Evolutionary conservation across 2,888 invertebrate genomes (phyloP).

Genomic region (Lasius platythorax): DNA sequence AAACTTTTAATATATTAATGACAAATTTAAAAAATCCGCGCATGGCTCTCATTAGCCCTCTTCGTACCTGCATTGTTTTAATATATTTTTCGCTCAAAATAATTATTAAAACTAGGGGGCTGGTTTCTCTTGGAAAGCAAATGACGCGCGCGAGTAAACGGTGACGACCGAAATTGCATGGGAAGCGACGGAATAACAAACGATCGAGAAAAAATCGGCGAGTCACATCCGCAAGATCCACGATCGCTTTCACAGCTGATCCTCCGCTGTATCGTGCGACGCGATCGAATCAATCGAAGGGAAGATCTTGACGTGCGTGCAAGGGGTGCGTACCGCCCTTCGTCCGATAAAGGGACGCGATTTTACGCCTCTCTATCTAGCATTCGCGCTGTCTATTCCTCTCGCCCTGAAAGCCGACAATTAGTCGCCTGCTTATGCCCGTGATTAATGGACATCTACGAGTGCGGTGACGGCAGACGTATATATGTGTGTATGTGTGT

Average conservation of each 20-base stretch:
- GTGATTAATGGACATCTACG: conserved; percentile 82
- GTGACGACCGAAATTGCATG: conserved; percentile 52
- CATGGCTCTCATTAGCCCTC: too few relatives aligned
- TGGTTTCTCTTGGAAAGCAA: neutral
- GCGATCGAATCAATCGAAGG: conserved; percentile 70
- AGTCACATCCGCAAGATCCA: conserved; percentile 79
- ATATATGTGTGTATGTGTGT: conserved; percentile 71
- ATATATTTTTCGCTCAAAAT: neutral
- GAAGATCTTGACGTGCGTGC: conserved; percentile 70
- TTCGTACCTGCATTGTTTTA: neutral
- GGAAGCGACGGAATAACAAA: conserved; percentile 76
- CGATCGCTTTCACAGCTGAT: conserved; percentile 77
- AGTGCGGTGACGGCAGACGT: conserved; percentile 74
- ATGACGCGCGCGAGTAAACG: conserved; percentile 52
- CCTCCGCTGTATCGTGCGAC: conserved; percentile 65
- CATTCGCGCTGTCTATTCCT: conserved; percentile 71
- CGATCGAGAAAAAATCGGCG: conserved; percentile 78
- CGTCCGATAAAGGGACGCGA: conserved; percentile 77
- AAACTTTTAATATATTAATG: neutral
- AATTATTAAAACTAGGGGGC: neutral
- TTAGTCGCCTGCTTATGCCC: conserved; percentile 83
- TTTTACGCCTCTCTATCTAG: conserved; percentile 79
- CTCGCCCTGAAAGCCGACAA: conserved; percentile 79
- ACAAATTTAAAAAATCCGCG: too few relatives aligned
- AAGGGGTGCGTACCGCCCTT: conserved; percentile 73